Base-by-base conservation (phyloP, 2,797 vertebrate species). In the Neopelma chrysocephalum region DNA sequence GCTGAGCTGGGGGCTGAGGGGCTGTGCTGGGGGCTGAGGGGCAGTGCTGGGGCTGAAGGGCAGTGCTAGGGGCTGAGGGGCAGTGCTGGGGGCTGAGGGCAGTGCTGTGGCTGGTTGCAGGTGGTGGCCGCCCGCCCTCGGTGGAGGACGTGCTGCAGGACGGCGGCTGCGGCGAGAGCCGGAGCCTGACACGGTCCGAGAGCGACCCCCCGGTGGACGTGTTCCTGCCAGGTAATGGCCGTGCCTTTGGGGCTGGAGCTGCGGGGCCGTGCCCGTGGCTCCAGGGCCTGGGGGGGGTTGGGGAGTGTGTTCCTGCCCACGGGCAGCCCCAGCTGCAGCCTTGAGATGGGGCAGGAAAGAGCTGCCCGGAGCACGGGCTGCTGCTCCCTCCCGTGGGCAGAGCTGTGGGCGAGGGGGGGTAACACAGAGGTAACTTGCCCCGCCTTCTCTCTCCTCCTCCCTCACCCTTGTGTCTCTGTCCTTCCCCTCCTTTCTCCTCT, bases 131-230 rank as follows among this genome's bases (percentile, higher is more conserved):
- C 81, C 97, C 98, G 1, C 98, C 98, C 32, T 98, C 98, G 3
- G 97, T 98, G 0, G 98, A 97, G 56, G 98, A 99, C 0, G 98
- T 99, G 78, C 97, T 99, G 70, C 98, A 99, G 88, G 99, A 99
- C 32, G 97, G 98, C 89, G 98, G 98, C 97, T 93, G 95, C 5
- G 98, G 98, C 0, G 98, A 99, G 89, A 98, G 97, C 97, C 98
- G 98, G 87, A 98, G 98, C 97, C 98, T 98, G 89, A 98, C 98
- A 53, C 98, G 98, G 89, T 96, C 97, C 0, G 98, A 98, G 84
- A 98, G 98, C 1, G 98, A 99, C 86, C 97, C 98, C 2, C 97
- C 98, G 0, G 98, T 98, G 0, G 98, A 99, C 8, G 95, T 98
- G 64, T 99, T 97, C 95, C 97, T 99, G 95, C 99, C 99, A 98